Percentiles rank a stretch among this genome's conserved stretches.
These are phyloP conservation scores for Oncorhynchus gorbuscha DNA, from an alignment of 2,113 vertebrate species.

Conservation along the genomic window DNA sequence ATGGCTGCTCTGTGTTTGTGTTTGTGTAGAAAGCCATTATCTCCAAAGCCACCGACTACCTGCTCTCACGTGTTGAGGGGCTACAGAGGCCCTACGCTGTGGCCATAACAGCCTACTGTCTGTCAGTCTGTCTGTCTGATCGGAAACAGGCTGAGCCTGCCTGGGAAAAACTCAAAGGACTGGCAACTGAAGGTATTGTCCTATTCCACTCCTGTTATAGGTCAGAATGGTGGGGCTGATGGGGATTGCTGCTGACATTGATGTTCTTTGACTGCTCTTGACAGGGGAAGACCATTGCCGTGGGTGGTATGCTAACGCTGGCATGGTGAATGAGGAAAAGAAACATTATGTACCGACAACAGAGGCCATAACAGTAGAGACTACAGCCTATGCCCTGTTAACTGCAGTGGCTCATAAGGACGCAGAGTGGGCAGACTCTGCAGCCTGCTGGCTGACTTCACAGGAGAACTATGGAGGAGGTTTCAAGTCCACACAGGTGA, in stretches of 20 bases:
- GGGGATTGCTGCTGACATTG: not conserved
- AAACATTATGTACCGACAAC: conserved; percentile 24
- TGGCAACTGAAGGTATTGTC: conserved; percentile 46
- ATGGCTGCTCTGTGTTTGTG: not conserved
- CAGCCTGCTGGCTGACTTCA: conserved; percentile 73
- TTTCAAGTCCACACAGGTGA: conserved; percentile 67
- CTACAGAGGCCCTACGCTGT: conserved; percentile 71
- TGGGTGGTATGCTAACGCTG: conserved; percentile 49
- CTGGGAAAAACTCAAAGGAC: conserved; percentile 60
- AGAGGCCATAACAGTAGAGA: conserved; percentile 75
- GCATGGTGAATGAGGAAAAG: not conserved
- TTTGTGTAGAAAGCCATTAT: conserved; percentile 65
- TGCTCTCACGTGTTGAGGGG: conserved; percentile 47
- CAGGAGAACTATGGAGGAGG: conserved; percentile 79
- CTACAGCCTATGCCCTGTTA: conserved; percentile 78
- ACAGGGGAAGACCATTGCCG: conserved; percentile 42
- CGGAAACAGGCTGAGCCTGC: conserved; percentile 37
- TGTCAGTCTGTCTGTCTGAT: conserved; percentile 63
- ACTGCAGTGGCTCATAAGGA: conserved; percentile 67
- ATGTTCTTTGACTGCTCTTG: not conserved
- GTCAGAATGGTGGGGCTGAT: not conserved
- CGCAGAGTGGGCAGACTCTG: conserved; percentile 48
- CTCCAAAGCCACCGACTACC: conserved; percentile 61
- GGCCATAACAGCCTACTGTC: conserved; percentile 77
- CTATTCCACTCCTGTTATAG: not conserved